These are phyloP conservation scores for Beroe ovata DNA, from an alignment of 37 sponge, comb jelly and placozoan genomes.

Conservation along the genomic window DNA sequence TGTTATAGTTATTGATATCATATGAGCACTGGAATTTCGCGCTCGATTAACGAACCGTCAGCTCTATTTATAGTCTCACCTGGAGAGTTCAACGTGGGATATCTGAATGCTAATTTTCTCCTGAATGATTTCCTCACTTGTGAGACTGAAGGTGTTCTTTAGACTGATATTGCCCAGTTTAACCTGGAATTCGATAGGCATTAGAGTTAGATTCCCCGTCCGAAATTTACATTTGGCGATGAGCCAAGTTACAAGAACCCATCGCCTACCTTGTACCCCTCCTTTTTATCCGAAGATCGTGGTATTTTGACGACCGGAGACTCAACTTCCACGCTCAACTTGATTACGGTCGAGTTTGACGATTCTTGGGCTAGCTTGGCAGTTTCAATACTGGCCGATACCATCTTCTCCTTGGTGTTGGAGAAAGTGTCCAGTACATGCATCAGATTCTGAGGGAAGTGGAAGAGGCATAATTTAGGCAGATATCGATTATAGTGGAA, in stretches of 20 bases:
- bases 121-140: not conserved
- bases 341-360: not conserved
- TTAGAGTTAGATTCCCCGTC: too few relatives aligned
- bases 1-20: too few relatives aligned
- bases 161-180: slow-evolving; percentile 19
- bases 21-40: too few relatives aligned
- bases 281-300: not conserved
- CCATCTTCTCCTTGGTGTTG: slow-evolving; percentile 41
- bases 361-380: slow-evolving; percentile 48
- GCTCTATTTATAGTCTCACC: slow-evolving; percentile 38
- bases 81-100: slow-evolving; percentile 2
- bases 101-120: not conserved
- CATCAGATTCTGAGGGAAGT: slow-evolving; percentile 51
- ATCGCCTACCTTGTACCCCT: slow-evolving; percentile 50
- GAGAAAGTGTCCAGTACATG: slow-evolving; percentile 51
- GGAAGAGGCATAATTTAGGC: too few relatives aligned
- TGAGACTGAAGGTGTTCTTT: slow-evolving; percentile 6
- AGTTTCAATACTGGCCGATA: slow-evolving; percentile 31
- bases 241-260: too few relatives aligned
- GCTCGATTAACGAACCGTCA: too few relatives aligned
- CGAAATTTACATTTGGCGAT: too few relatives aligned
- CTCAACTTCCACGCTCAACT: slow-evolving; percentile 12
- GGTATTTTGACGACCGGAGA: slow-evolving; percentile 30
- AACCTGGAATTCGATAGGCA: too few relatives aligned
- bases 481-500: too few relatives aligned